Evolutionary conservation across 2,113 vertebrate species (phyloP), one percentile per base, ranked within the genome.

Genomic region (Danionella cerebrum): DNA sequence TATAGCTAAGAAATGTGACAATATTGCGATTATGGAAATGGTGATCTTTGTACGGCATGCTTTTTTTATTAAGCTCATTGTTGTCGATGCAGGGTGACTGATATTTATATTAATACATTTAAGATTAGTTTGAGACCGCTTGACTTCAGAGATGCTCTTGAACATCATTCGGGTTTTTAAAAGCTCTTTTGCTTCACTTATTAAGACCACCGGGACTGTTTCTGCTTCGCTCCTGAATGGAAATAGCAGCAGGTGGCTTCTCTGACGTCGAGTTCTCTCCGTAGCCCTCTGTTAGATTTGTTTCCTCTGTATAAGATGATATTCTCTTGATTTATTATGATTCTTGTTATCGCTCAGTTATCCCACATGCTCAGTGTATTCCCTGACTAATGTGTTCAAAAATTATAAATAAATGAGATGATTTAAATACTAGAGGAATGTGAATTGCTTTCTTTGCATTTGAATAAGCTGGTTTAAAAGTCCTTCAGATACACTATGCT

Each of bases 361-460:
- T 84, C 82, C 81, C 82, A 76, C 67, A 63, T 85, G 84, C 78
- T 86, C 55, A 82, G 82, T 78, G 79, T 83, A 80, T 87, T 86
- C 85, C 83, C 81, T 81, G 73, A 86, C 82, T 85, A 77, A 86
- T 82, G 83, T 88, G 84, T 83, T 85, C 78, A 82, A 66, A 82
- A 86, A 79, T 86, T 85, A 78, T 68, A 83, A 89, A 86, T 89
- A 88, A 87, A 74, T 84, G 83, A 58, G 36, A 83, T 65, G 36
- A 70, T 83, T 84, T 80, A 80, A 86, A 80, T 85, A 82, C 54
- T 66, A 27, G 60, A 50, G 11, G 31, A 48, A 12, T 18, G 10
- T 42, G 25, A 42, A 8, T 2, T 16, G 45, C 5, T 13, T 16
- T 29, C 22, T 41, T 41, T 11, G 27, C 5, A 6, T 16, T 38